Evolutionary conservation across 2,113 vertebrate species (phyloP), one percentile per base, ranked within the genome.

Genomic region (Thinocorus orbignyianus): DNA sequence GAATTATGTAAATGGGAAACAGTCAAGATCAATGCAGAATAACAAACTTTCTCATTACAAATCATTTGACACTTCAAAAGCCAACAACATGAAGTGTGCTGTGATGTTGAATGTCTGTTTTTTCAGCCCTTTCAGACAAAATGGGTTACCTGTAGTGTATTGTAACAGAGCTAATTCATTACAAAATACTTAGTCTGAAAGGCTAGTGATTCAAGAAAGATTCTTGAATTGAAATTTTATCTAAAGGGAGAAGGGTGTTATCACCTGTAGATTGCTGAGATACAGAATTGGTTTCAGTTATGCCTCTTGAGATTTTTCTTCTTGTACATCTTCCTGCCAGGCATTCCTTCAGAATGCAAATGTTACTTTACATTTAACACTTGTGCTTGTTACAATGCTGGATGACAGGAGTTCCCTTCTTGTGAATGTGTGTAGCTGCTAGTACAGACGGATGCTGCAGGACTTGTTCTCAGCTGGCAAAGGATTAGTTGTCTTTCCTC

Each of bases 11-110:
- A 87, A 95, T 88, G 58, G 54, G 49, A 66, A 78, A 46, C 35
- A 85, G 87, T 90, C 46, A 66, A 90, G 90, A 90, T 83, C 0
- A 1, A 80, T 86, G 71, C 71, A 72, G 68, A 93, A 46, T 80
- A 94, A 82, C 60, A 86, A 82, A 94, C 64, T 90, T 92, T 19
- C 55, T 86, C 52, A 33, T 86, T 90, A 41, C 57, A 70, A 68
- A 90, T 90, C 52, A 58, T 82, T 94, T 94, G 81, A 77, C 62
- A 39, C 90, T 92, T 95, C 73, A 90, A 81, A 94, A 92, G 68
- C 68, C 35, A 42, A 23, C 49, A 61, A 16, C 57, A 2, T 81
- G 78, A 93, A 90, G 55, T 44, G 42, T 70, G 51, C 71, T 88
- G 61, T 92, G 58, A 69, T 90, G 64, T 51, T 83, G 48, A 49